A percentile compares a stretch with the other conserved stretches of the same genome.
Conservation (phyloP, 1,140 invertebrate species). For the Psilanteris sp. region DNA sequence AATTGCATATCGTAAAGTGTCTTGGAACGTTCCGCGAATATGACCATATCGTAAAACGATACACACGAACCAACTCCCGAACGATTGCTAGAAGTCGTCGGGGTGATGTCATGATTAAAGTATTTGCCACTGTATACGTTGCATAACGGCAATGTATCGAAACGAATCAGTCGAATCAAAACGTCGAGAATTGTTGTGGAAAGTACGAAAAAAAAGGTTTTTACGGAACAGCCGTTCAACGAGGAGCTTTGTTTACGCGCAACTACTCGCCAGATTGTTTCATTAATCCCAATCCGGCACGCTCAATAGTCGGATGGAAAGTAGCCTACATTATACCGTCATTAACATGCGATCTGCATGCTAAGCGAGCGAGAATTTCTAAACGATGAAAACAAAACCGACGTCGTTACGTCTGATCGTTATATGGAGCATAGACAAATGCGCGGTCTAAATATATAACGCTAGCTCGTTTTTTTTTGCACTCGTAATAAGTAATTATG, state of each 20-base stretch:
- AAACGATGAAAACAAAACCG: slow-evolving; percentile 60
- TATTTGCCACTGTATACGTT: not conserved
- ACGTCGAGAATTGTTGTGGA: slow-evolving; percentile 31
- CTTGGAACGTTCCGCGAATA: too few species aligned
- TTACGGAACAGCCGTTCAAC: slow-evolving; percentile 37
- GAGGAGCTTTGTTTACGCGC: slow-evolving; percentile 52
- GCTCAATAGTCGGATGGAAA: slow-evolving; percentile 54
- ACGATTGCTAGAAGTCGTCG: too few species aligned
- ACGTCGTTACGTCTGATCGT: slow-evolving; percentile 34
- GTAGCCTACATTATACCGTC: slow-evolving; percentile 59
- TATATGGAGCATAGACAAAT: slow-evolving; percentile 52
- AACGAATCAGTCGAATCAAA: slow-evolving; percentile 53
- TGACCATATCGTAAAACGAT: too few species aligned
- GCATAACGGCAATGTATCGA: slow-evolving; percentile 49
- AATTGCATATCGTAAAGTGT: too few species aligned
- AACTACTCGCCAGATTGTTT: slow-evolving; percentile 32
- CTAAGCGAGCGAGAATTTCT: slow-evolving; percentile 45
- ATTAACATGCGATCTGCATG: slow-evolving; percentile 63
- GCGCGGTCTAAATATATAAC: slow-evolving; percentile 34
- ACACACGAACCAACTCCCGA: too few species aligned
- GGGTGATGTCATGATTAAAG: too few species aligned
- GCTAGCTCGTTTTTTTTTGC: not conserved
- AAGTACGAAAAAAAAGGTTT: slow-evolving; percentile 45
- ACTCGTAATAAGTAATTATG: not conserved
- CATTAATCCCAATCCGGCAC: slow-evolving; percentile 48